Evolutionary conservation across 2,797 vertebrate genomes (phyloP), one percentile per base, ranked within the genome.

Genomic region (Podarcis siculus): DNA sequence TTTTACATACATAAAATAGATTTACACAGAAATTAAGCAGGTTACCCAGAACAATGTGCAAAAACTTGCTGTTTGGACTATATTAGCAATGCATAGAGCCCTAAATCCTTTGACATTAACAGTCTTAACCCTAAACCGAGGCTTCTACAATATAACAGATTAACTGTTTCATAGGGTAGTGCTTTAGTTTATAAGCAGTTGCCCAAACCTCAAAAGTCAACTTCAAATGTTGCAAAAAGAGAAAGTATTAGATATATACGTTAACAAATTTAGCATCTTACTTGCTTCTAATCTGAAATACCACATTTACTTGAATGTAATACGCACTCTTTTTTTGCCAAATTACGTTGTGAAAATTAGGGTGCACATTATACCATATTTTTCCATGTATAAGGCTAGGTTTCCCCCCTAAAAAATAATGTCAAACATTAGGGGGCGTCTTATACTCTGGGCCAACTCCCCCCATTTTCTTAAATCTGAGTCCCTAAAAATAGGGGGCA

Each of bases 1-100:
- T 82, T 94, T 91, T 93, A 92, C 49, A 92, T 83, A 94, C 90
- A 90, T 35, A 81, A 80, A 90, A 78, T 64, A 85, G 61, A 85
- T 84, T 73, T 73, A 73, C n/a, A 66, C 37, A 30, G 37, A 72
- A n/a, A 66, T 78, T 58, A 79, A 88, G 39, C 35, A 55, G 58
- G 7, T 61, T 58, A 27, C 6, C 21, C 27, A 8, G 72, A 79
- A 64, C 39, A 64, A 39, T 19, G 8, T 86, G 45, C 0, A 39
- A 67, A 55, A 42, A 35, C 81, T 42, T 86, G 45, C 35, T 66
- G 86, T 45, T 42, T 73, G 25, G 39, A 84, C 27, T 78, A 49
- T 78, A 39, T 32, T 79, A 30, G 12, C 45, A 78, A 30, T 58
- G 19, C n/a, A 77, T 3, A 39, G 19, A 58, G 17, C 3, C 23